Conservation (phyloP, 2,888 invertebrate genomes). For the Leptura quadrifasciata region DNA sequence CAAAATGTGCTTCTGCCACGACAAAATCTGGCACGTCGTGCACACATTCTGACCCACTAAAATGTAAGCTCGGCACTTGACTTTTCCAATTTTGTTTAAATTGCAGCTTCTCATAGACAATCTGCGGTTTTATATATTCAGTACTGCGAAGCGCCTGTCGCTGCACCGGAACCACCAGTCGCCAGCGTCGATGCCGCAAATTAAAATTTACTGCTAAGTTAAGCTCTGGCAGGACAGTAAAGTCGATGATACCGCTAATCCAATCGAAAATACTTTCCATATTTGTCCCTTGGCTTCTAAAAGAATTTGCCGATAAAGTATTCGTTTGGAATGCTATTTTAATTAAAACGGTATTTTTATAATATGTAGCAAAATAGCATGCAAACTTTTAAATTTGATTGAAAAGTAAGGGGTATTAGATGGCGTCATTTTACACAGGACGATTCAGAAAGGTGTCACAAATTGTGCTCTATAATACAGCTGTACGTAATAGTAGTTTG, state of each 20-base stretch:
- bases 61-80: conserved; percentile 10
- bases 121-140: conserved; percentile 4
- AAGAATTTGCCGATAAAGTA: neutral
- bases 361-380: no score
- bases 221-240: neutral
- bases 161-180: neutral
- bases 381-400: no score
- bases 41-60: neutral
- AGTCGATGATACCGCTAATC: neutral
- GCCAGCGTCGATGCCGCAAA: neutral
- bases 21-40: neutral
- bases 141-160: neutral
- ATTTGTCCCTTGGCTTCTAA: no score
- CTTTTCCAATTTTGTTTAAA: neutral
- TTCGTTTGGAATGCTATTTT: no score
- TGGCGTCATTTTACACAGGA: no score
- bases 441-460: no score
- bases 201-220: neutral
- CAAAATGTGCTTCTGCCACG: neutral
- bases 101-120: conserved; percentile 12
- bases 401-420: no score
- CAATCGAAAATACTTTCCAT: neutral
- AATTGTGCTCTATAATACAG: no score
- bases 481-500: no score
- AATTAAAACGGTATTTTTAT: no score